phyloP scores from a whole-genome alignment of 2,888 invertebrate genomes.

The Campaea margaritaria region DNA sequence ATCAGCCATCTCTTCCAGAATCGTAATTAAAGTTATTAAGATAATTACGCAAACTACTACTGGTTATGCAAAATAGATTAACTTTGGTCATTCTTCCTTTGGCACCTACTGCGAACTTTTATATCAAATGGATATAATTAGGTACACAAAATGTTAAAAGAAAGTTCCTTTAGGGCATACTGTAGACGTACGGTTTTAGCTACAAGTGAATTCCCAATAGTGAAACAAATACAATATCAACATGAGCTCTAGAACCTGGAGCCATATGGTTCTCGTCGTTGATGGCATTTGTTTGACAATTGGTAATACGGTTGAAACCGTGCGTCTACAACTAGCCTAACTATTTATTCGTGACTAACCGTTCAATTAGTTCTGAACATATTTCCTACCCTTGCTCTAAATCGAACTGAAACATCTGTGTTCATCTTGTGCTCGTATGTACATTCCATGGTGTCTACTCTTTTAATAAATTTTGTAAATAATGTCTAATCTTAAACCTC shows the following conservation, averaged over 20 bases:
- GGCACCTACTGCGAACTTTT: constrained; percentile 7
- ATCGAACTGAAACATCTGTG: constrained; percentile 38
- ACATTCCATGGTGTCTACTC: constrained; percentile 55
- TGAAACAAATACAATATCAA: background rate
- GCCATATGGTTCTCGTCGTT: background rate
- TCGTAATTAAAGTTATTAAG: no score
- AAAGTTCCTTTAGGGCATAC: constrained; percentile 33
- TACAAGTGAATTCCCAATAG: no score
- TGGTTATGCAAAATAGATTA: constrained; percentile 4
- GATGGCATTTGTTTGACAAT: no score
- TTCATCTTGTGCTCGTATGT: constrained; percentile 54
- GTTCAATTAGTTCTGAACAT: constrained; percentile 1
- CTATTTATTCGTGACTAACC: constrained; percentile 27
- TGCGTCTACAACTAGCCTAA: constrained; percentile 4
- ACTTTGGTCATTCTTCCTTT: constrained; percentile 34
- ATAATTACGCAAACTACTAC: background rate
- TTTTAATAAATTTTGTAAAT: constrained; percentile 55
- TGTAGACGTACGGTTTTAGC: no score
- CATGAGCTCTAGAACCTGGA: no score
- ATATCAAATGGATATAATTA: background rate
- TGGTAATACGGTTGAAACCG: background rate
- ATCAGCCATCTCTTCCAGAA: no score
- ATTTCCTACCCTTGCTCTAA: background rate
- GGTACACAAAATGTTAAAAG: constrained; percentile 20
- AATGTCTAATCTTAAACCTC: constrained; percentile 40